phyloP scores from a whole-genome alignment of 2,113 vertebrate genomes.

The Solea senegalensis region DNA sequence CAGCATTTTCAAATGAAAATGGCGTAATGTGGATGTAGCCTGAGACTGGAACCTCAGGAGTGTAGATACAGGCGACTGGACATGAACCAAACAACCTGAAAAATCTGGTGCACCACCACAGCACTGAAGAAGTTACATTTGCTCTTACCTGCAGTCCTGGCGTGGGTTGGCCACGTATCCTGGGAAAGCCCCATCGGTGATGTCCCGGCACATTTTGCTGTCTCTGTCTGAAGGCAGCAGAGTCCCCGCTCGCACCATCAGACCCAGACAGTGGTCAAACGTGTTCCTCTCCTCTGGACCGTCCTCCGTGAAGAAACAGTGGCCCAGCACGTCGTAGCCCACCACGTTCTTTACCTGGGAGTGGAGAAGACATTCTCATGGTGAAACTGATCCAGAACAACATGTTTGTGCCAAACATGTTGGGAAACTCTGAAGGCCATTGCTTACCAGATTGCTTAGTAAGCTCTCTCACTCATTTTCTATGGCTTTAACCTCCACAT shows the following conservation, averaged over 20 bases:
- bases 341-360: constrained; percentile 91
- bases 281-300: constrained; percentile 96
- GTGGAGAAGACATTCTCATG: neutral
- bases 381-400: neutral
- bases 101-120: no score
- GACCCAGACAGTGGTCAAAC: constrained; percentile 93
- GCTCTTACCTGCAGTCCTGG: constrained; percentile 91
- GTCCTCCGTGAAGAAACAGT: constrained; percentile 97
- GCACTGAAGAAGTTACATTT: neutral
- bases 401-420: neutral
- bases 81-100: no score
- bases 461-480: no score
- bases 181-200: constrained; percentile 89
- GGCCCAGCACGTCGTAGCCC: constrained; percentile 91
- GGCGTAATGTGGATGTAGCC: no score
- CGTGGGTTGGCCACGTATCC: constrained; percentile 95
- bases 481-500: no score
- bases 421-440: no score
- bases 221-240: constrained; percentile 94
- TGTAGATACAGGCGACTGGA: no score
- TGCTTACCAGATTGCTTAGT: no score
- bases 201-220: constrained; percentile 92
- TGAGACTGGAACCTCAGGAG: no score
- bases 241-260: constrained; percentile 89
- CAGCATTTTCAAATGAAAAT: no score